Base-by-base conservation (phyloP, 2,797 vertebrate species). In the Schizothorax lantsangensis region DNA sequence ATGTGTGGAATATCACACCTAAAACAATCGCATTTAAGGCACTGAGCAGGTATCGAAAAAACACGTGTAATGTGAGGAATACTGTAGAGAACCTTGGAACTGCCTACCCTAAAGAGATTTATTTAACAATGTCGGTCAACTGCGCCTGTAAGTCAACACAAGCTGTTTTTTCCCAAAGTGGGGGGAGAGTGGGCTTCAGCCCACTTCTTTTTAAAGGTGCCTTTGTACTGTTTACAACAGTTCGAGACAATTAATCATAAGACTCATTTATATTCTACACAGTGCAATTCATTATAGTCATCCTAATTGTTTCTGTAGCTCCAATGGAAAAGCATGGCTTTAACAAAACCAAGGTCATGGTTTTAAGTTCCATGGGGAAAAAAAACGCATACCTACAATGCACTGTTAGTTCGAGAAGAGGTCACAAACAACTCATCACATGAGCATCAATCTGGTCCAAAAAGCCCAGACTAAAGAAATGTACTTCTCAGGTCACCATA, bases 391-490 rank as follows among this genome's bases (percentile, higher is more conserved):
- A 77, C 30, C 1, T 77, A 14, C 11, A 75, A 36, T 77, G 30
- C 19, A 77, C 30, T 77, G 49, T 12, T 54, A 14, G 47, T 77
- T 77, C 9, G 6, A 75, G 30, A 33, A 75, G 38, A 86, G 71
- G 47, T 89, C 52, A 30, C 71, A 19, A 26, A 57, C 49, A 83
- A 83, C n/a, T 66, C 62, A 43, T 23, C 52, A 74, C 72, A 88
- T 79, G 69, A 72, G 64, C 64, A 86, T 86, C 75, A 84, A 64
- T 80, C 54, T 66, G 21, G 17, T 83, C 43, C 79, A 79, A 81
- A 86, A 79, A 81, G 69, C 69, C 68, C 80, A 77, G 69, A 86
- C 86, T 85, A 77, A 57, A 69, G 84, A 80, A 62, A 59, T 88
- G 17, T 69, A 72, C 72, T 84, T 80, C 45, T 57, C 36, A 47